A percentile compares a stretch with the other conserved stretches of the same genome.
Evolutionary conservation across 2,113 vertebrate species (phyloP).

Genomic region (Leptobrachium leishanense): DNA sequence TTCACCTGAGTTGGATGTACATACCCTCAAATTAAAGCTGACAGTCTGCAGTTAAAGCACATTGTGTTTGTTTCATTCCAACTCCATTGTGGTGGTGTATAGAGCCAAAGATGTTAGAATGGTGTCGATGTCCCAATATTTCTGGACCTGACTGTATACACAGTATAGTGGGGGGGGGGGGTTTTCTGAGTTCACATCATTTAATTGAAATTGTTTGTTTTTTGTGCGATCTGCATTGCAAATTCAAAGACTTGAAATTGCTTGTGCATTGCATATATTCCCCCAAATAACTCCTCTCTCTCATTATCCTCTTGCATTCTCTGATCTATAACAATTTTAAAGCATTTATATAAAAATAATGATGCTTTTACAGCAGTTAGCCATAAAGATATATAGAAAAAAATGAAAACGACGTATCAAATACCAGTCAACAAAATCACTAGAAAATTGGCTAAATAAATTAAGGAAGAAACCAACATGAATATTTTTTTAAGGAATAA

Average conservation of each 20-base stretch:
- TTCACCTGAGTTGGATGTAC: too few relatives aligned
- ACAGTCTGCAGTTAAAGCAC: too few relatives aligned
- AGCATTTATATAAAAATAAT: constrained; percentile 33
- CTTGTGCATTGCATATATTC: neutral
- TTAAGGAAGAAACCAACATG: neutral
- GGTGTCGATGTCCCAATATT: too few relatives aligned
- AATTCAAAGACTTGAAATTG: neutral
- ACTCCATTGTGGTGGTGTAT: too few relatives aligned
- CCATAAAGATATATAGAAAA: neutral
- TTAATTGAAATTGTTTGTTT: neutral
- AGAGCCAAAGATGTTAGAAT: too few relatives aligned
- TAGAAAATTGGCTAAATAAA: neutral
- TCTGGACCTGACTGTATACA: too few relatives aligned
- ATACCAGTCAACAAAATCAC: neutral
- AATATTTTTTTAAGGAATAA: constrained; percentile 62
- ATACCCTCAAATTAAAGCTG: too few relatives aligned
- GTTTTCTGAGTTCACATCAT: neutral
- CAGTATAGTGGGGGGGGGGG: too few relatives aligned
- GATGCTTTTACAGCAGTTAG: constrained; percentile 29
- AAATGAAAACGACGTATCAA: neutral
- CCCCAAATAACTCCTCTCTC: neutral
- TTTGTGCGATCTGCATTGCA: neutral
- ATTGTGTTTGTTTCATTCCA: too few relatives aligned
- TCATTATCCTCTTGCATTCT: constrained; percentile 30
- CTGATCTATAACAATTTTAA: constrained; percentile 18